Evolutionary conservation across 1,140 invertebrate genomes (phyloP).

Genomic region (Scaptomyza pallida): DNA sequence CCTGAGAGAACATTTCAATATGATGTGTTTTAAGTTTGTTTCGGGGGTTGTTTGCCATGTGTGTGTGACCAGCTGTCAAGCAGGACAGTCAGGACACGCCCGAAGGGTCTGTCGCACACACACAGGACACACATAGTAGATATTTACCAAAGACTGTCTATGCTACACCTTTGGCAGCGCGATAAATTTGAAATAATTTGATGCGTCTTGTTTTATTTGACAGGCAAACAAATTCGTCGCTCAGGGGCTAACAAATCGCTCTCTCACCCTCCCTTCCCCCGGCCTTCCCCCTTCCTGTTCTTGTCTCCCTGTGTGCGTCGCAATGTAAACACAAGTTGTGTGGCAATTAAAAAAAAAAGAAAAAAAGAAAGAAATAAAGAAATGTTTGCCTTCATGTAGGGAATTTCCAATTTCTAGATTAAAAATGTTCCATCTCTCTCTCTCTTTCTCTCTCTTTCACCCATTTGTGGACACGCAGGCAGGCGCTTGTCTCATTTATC

Average conservation of each 20-base stretch:
- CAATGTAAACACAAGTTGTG: slow-evolving; percentile 68
- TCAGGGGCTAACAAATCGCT: slow-evolving; percentile 61
- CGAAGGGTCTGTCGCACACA: slow-evolving; percentile 9
- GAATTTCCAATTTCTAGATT: slow-evolving; percentile 74
- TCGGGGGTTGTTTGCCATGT: slow-evolving; percentile 26
- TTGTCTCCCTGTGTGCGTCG: not conserved
- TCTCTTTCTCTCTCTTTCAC: not conserved
- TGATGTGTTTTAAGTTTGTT: not conserved
- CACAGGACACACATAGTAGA: too few relatives aligned
- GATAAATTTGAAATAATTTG: slow-evolving; percentile 81
- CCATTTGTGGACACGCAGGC: slow-evolving; percentile 1
- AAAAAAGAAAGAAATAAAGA: not conserved
- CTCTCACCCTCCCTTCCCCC: slow-evolving; percentile 5
- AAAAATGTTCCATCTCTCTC: slow-evolving; percentile 41
- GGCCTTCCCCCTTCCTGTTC: not conserved
- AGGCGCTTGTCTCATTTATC: slow-evolving; percentile 21
- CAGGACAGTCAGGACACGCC: slow-evolving; percentile 19
- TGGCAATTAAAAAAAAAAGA: slow-evolving; percentile 62
- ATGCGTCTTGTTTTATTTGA: slow-evolving; percentile 82
- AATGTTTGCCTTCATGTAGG: slow-evolving; percentile 47
- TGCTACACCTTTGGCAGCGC: slow-evolving; percentile 52
- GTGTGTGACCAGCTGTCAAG: slow-evolving; percentile 42
- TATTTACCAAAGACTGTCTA: too few relatives aligned
- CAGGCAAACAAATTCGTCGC: slow-evolving; percentile 75
- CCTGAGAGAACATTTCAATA: slow-evolving; percentile 42